Evolutionary conservation across 2,113 vertebrate genomes (phyloP), one percentile per base, ranked within the genome.

Genomic region (Phyllopteryx taeniolatus): DNA sequence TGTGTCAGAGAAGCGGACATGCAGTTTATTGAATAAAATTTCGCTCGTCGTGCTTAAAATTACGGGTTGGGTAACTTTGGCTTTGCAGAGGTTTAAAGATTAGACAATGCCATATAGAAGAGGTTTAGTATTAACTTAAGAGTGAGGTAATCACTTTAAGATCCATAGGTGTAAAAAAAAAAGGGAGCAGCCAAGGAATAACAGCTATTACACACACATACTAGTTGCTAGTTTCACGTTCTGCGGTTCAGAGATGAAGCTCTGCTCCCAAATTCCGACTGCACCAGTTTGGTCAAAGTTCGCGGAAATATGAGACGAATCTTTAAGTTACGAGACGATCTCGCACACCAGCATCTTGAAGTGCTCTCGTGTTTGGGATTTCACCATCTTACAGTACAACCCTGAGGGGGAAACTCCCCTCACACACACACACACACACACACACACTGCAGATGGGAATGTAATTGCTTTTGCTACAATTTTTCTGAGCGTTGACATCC

Each of bases 111-210:
- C 74, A 72, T 79, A 77, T 43, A 87, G 72, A 39, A 66, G 74
- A 74, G 78, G 76, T 90, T 88, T 81, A 79, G 79, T 71, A 89
- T 89, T 88, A 88, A 89, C 79, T 73, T 42, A 53, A 77, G 72
- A 63, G 64, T 79, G 83, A 85, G 70, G 77, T 83, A 61, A 77
- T 79, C 35, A 31, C 82, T 82, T 76, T 19, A 75, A 76, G 60
- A 75, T 81, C 73, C 47, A 67, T 49, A 64, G 44, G 75, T 27
- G 71, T 60, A 66, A n/a, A 47, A 66, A n/a, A 47, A 27, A 27
- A 62, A 72, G 11, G 33, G 51, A 74, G 35, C 1, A 2, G 46
- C 53, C 27, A 27, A 27, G 27, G 27, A 27, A 27, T 27, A 27
- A 27, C 27, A 27, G 27, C 27, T 53, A 53, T 19, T 3, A 20